phyloP scores from a whole-genome alignment of 1,140 invertebrate species.

The Procambarus virginalis region DNA sequence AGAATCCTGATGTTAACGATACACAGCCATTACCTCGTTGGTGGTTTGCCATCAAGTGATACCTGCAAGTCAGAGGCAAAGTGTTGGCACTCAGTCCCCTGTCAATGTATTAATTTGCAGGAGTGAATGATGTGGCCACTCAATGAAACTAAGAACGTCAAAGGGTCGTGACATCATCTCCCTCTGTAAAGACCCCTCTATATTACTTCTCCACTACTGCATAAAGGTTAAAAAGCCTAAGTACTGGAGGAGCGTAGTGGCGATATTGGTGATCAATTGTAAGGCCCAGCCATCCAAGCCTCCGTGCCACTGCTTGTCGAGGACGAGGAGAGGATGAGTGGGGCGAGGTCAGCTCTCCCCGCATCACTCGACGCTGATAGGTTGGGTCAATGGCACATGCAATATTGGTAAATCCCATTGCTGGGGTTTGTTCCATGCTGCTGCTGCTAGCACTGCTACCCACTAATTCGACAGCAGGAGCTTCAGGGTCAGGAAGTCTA shows the following conservation, averaged over 20 bases:
- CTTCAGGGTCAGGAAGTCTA: constrained; percentile 53
- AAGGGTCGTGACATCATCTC: too few relatives aligned
- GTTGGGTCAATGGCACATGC: constrained; percentile 80
- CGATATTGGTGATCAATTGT: constrained; percentile 45
- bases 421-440: constrained; percentile 34
- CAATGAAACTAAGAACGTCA: too few relatives aligned
- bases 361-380: constrained; percentile 73
- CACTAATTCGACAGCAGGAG: constrained; percentile 10
- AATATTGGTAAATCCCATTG: constrained; percentile 74
- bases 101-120: too few relatives aligned
- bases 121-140: too few relatives aligned
- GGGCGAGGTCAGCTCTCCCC: constrained; percentile 56
- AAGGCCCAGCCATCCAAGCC: constrained; percentile 7
- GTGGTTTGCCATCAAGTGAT: too few relatives aligned
- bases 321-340: constrained; percentile 55
- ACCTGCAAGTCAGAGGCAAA: too few relatives aligned
- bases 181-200: too few relatives aligned
- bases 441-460: constrained; percentile 70
- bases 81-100: too few relatives aligned
- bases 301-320: constrained; percentile 56
- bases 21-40: too few relatives aligned
- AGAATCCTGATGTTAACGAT: too few relatives aligned
- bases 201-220: too few relatives aligned
- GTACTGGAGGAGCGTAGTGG: constrained; percentile 63
- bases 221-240: too few relatives aligned